Evolutionary conservation across 2,797 vertebrate genomes (phyloP).

Genomic region (Brotula barbata): DNA sequence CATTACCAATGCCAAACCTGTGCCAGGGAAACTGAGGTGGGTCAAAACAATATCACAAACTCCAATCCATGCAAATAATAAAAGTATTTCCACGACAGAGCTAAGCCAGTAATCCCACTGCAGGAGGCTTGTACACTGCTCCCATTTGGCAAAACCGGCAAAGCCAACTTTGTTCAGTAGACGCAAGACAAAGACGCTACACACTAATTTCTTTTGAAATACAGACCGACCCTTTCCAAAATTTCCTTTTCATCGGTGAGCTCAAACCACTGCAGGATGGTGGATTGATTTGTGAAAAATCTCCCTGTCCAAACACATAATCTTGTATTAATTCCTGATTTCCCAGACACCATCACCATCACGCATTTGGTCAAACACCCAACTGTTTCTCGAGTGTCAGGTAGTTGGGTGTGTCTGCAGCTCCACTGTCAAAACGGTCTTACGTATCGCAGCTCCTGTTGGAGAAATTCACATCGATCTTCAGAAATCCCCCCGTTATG

Average conservation of each 20-base stretch:
- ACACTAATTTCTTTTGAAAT: not conserved
- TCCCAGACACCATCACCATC: too few relatives aligned
- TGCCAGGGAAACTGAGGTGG: not conserved
- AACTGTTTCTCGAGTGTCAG: too few relatives aligned
- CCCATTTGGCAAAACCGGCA: not conserved
- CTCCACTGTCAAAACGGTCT: too few relatives aligned
- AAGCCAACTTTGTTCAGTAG: not conserved
- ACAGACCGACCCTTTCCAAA: not conserved
- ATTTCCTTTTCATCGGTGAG: not conserved
- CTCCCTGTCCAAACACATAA: not conserved
- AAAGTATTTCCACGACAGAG: conserved; percentile 8
- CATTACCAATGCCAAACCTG: not conserved
- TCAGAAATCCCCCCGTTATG: too few relatives aligned
- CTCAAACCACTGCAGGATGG: not conserved
- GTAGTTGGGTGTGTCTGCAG: too few relatives aligned
- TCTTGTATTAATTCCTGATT: too few relatives aligned
- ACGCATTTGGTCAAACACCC: too few relatives aligned
- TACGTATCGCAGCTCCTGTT: too few relatives aligned
- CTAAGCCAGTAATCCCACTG: conserved; percentile 10
- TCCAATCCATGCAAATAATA: not conserved
- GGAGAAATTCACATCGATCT: too few relatives aligned
- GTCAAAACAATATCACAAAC: not conserved
- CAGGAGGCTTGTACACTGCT: conserved; percentile 28
- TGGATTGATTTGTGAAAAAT: not conserved
- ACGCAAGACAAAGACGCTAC: not conserved